A percentile compares a stretch with the other conserved stretches of the same genome.
Evolutionary conservation across 2,113 vertebrate genomes (phyloP).

Genomic region (Eulemur macaco): DNA sequence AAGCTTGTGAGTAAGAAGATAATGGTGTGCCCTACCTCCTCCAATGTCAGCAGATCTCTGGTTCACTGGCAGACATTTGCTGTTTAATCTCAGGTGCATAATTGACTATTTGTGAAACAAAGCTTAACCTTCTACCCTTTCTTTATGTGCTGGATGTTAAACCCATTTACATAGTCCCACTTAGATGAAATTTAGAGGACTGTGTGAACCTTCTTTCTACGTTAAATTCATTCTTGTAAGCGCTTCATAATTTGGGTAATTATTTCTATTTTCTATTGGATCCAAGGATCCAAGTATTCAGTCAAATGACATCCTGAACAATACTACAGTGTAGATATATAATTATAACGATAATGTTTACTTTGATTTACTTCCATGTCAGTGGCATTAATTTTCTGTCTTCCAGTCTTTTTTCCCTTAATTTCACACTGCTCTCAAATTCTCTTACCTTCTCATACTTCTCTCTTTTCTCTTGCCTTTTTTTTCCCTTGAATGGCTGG

Average conservation of each 20-base stretch:
- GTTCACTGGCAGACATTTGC: not conserved
- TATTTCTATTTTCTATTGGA: not conserved
- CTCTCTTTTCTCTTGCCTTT: not conserved
- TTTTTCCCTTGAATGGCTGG: not conserved
- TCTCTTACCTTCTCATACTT: not conserved
- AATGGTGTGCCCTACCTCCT: not conserved
- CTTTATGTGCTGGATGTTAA: not conserved
- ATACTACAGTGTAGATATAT: not conserved
- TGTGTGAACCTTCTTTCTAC: not conserved
- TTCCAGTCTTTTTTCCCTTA: not conserved
- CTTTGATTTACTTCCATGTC: not conserved
- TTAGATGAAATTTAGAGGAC: not conserved
- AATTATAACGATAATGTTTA: not conserved
- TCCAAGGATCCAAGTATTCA: not conserved
- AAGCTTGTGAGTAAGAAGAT: not conserved
- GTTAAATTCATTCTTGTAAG: not conserved
- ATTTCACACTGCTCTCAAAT: not conserved
- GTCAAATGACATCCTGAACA: not conserved
- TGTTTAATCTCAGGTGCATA: not conserved
- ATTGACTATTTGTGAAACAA: not conserved
- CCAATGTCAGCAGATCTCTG: not conserved
- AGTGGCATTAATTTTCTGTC: not conserved
- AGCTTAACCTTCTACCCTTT: not conserved
- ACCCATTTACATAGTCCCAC: not conserved
- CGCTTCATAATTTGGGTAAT: not conserved